Evolutionary conservation across 2,113 vertebrate genomes (phyloP), one percentile per base, ranked within the genome.

Genomic region (Lipotes vexillifer): DNA sequence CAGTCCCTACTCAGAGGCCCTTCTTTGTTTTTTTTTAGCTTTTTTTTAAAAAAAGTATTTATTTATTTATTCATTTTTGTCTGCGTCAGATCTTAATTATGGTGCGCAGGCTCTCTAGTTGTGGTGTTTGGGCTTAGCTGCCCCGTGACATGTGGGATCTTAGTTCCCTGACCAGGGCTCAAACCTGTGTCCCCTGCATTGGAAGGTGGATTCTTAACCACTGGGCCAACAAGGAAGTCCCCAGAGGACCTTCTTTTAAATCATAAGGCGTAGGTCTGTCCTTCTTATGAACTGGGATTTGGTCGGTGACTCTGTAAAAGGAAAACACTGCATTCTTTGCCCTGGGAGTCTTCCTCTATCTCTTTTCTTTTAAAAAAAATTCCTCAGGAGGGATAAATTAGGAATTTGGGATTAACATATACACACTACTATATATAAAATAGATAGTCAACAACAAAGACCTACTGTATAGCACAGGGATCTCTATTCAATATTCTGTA

Each of bases 361-460:
- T 95, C 46, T 88, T 41, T 72, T 65, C 44, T 93, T 95, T 55
- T 21, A 65, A 95, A 86, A 87, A 91, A 96, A 87, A 94, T 44
- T 72, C 57, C 61, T 82, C 31, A 33, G 44, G 44, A 77, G 18
- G 10, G 74, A 77, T 49, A 77, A 77, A 20, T 46, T 12, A 49
- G 74, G 44, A 49, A 77, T 33, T 49, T 49, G 74, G 74, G 29
- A 17, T 49, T 77, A 31, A 77, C 29, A 77, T 20, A n/a, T n/a
- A n/a, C n/a, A n/a, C n/a, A n/a, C n/a, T n/a, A n/a, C n/a, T n/a
- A n/a, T n/a, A n/a, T n/a, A n/a, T n/a, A n/a, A n/a, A n/a, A n/a
- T n/a, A n/a, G n/a, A n/a, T n/a, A n/a, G 21, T 33, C 74, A 77
- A 49, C 31, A 29, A 21, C 5, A 17, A 52, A 52, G 49, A 77